Base-by-base conservation (phyloP, 2,113 vertebrate genomes). In the Percopsis transmontana region DNA sequence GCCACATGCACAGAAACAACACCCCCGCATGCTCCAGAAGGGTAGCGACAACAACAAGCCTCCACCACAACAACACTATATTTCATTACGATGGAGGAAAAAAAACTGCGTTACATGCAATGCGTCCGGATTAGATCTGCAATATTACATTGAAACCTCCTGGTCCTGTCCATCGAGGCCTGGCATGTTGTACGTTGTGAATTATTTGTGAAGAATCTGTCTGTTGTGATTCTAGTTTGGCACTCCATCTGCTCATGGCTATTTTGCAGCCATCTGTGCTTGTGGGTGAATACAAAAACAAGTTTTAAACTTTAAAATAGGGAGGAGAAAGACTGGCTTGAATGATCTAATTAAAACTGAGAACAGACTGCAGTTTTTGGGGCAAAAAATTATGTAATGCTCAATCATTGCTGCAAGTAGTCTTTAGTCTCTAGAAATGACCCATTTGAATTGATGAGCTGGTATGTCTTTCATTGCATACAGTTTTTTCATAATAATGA, bases 1-100 rank as follows among this genome's bases (percentile, higher is more conserved):
- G 57, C 57, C 15, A 20, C 33, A 38, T 18, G 33, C 15, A 59
- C 52, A 64, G 62, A 58, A 83, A 80, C 73, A 80, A 71, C 76
- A 60, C 69, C 71, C 71, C 81, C 80, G 45, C 59, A 59, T 39
- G 48, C 79, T 69, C 79, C 72, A 79, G n/a, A 19, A n/a, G 45
- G 50, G 41, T 66, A 58, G 12, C 40, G 9, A 38, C 42, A 57
- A 52, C 21, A 54, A 60, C 47, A 57, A 65, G 59, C 33, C 45
- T 42, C 68, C 56, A 41, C 20, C 39, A 20, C 79, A 66, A 72
- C 33, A 72, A 38, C 50, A 56, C 2, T 15, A 20, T 0, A 38
- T 60, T 68, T 58, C 38, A 50, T 66, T 15, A n/a, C 12, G 44
- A 20, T 21, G 21, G 40, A 5, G 12, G 7, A 55, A 27, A 76